Base-by-base conservation (phyloP, 2,888 invertebrate species). In the Epirrhoe tristata region DNA sequence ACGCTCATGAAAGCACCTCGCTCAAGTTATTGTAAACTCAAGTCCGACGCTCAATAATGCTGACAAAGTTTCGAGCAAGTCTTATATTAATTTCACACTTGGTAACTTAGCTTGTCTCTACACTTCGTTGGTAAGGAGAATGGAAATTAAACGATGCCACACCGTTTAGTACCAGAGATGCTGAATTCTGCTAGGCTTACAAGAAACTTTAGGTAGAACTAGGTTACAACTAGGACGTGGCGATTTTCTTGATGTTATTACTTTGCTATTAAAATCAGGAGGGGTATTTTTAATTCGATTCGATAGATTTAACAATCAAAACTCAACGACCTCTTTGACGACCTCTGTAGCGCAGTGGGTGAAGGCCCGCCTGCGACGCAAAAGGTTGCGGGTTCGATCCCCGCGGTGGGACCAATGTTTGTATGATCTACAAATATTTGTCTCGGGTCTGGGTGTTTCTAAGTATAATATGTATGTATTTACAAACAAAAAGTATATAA, bases 81-180 rank as follows among this genome's bases (percentile, higher is more conserved):
- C 78, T 73, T 76, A 72, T 73, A 78, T 77, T 78, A 77, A 78
- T 77, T 78, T 78, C 76, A 77, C 77, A 78, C 76, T 77, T 65
- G 72, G 77, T 71, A 72, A 77, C 70, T 75, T 74, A 57, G 71
- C 71, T 73, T 77, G 78, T 74, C 72, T 71, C 69, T 59, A 62
- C 69, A 69, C 71, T 67, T 50, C 58, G 58, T 24, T 63, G 60
- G 57, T 64, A 67, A 61, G 70, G 67, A 72, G 72, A 70, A 74
- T 74, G 75, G 73, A 77, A 78, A 74, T 74, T 76, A 75, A 74
- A 70, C 73, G 76, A 53, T 58, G 67, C 63, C 62, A 61, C 52
- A 53, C 64, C 57, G 63, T 69, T 66, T 69, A 65, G 62, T 70
- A 54, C 59, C 59, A 67, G 56, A 67, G 59, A 53, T 12, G 58